Conservation (phyloP, 2,888 invertebrate species). For the Torymus auratus region DNA sequence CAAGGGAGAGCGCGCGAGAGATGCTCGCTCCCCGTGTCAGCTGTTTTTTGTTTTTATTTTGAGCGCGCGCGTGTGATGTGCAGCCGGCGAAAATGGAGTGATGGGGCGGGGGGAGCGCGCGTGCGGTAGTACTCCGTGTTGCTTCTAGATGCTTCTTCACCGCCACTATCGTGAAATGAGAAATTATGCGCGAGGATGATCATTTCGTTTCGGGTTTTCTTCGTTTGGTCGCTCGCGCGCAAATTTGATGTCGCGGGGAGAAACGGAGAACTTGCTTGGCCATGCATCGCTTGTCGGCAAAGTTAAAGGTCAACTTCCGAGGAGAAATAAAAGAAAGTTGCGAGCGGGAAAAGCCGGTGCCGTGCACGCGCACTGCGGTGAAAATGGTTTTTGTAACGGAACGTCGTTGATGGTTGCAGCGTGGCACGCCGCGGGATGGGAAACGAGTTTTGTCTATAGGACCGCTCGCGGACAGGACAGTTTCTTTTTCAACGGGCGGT, state of each 20-base stretch:
- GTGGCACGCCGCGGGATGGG: background rate
- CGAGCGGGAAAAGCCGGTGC: slow-evolving; percentile 19
- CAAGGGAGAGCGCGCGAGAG: too few species aligned
- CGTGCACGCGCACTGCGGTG: slow-evolving; percentile 14
- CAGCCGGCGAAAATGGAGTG: slow-evolving; percentile 23
- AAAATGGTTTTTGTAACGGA: slow-evolving; percentile 42
- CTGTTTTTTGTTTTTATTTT: slow-evolving; percentile 56
- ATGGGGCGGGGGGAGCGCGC: background rate
- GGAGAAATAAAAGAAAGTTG: slow-evolving; percentile 36
- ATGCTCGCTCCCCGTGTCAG: background rate
- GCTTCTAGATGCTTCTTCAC: slow-evolving; percentile 1
- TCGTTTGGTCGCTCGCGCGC: too few species aligned
- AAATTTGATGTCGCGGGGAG: too few species aligned
- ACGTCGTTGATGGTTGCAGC: background rate
- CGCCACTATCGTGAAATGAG: background rate
- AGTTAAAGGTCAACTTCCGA: slow-evolving; percentile 20
- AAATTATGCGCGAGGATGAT: too few species aligned
- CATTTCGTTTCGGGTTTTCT: too few species aligned
- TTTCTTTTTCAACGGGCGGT: too few species aligned
- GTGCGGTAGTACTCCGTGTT: background rate
- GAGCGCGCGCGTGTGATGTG: background rate
- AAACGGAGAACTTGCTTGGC: background rate
- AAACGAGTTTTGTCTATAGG: slow-evolving; percentile 10
- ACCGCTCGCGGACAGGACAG: too few species aligned
- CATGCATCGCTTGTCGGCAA: background rate